These are phyloP conservation scores for Formicarius rufipectus DNA, from an alignment of 2,113 vertebrate species.

Conservation along the genomic window DNA sequence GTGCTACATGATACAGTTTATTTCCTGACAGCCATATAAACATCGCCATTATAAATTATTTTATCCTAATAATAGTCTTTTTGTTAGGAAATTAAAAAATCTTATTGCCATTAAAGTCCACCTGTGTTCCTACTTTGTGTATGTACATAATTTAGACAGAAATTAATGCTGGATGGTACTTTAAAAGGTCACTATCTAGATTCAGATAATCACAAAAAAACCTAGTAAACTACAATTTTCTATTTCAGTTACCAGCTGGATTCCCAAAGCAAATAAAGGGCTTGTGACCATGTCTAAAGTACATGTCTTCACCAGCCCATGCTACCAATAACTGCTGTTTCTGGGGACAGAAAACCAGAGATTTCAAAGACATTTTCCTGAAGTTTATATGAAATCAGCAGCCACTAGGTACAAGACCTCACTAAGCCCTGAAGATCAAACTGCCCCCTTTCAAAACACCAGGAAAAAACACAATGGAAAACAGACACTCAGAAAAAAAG, in stretches of 20 bases:
- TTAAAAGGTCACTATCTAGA: neutral
- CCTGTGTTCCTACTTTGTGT: neutral
- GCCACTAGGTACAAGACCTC: neutral
- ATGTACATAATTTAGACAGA: neutral
- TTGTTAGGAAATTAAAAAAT: neutral
- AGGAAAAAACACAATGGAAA: neutral
- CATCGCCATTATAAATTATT: neutral
- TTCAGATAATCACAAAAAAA: neutral
- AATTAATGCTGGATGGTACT: neutral
- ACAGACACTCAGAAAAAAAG: neutral
- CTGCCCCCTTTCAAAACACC: neutral
- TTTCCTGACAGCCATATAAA: neutral
- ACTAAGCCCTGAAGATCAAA: neutral
- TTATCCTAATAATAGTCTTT: neutral
- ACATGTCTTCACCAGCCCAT: neutral
- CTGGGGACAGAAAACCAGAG: neutral
- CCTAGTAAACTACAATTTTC: neutral
- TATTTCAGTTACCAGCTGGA: neutral
- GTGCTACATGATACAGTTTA: neutral
- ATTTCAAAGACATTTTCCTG: neutral
- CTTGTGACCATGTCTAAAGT: neutral
- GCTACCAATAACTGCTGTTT: neutral
- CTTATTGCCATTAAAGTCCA: neutral
- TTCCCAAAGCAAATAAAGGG: neutral
- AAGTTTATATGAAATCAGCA: neutral